Conservation (phyloP, 2,113 vertebrate genomes). For the Tringa solitaria region DNA sequence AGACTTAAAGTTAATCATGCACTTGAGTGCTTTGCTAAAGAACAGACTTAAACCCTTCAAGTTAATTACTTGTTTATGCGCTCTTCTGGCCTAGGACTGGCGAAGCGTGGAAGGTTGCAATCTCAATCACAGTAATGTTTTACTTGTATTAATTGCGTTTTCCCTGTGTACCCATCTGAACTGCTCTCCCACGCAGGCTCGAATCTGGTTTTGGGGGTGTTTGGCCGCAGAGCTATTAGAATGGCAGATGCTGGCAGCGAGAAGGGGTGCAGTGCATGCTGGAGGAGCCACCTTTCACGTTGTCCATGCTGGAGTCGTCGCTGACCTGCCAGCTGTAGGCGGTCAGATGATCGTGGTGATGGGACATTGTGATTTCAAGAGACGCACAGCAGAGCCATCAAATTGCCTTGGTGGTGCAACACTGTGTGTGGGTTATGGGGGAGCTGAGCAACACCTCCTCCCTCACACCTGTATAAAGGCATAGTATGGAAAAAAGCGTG, state of each 20-base stretch:
- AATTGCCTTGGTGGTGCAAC: neutral
- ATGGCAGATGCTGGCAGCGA: neutral
- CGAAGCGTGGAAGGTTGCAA: neutral
- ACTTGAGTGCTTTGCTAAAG: neutral
- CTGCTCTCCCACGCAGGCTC: neutral
- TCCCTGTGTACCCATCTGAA: neutral
- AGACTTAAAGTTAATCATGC: neutral
- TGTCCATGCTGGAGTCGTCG: neutral
- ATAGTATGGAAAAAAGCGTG: neutral
- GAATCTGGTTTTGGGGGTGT: neutral
- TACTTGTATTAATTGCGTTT: neutral
- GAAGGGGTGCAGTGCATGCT: neutral
- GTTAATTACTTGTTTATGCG: neutral
- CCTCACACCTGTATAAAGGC: neutral
- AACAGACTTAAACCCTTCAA: slow-evolving; percentile 3
- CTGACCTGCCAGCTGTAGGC: neutral
- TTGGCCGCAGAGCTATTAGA: neutral
- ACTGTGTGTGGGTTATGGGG: neutral
- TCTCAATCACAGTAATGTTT: neutral
- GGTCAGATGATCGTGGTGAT: neutral
- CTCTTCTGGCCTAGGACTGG: neutral
- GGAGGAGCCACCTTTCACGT: neutral
- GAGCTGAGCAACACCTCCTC: neutral
- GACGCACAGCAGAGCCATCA: neutral
- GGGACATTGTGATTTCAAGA: neutral